These are phyloP conservation scores for Amiota mariae DNA, from an alignment of 2,888 invertebrate genomes.

Conservation along the genomic window DNA sequence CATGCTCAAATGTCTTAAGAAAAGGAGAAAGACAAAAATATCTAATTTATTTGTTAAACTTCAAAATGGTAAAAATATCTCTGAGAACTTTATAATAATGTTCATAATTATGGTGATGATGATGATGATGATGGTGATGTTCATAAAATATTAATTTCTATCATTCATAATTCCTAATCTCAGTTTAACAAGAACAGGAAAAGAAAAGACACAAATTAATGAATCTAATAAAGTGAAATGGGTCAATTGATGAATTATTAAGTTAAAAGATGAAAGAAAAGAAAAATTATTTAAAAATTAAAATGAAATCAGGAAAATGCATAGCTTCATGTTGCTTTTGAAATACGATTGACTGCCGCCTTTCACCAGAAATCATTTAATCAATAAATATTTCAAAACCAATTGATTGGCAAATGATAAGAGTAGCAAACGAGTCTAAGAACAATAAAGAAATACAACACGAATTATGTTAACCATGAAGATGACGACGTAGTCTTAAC, in stretches of 20 bases:
- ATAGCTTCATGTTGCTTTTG: background rate
- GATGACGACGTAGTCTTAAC: background rate
- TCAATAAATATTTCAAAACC: conserved; percentile 58
- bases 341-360: conserved; percentile 43
- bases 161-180: background rate
- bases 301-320: conserved; percentile 4
- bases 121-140: too few species aligned
- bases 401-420: conserved; percentile 26
- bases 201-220: background rate
- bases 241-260: conserved; percentile 26
- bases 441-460: background rate
- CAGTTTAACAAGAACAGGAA: background rate
- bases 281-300: background rate
- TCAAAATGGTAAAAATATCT: too few species aligned
- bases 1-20: background rate
- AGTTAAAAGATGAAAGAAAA: background rate
- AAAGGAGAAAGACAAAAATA: too few species aligned
- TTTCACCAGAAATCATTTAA: conserved; percentile 56
- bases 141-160: too few species aligned
- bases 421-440: background rate
- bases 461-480: background rate
- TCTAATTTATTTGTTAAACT: too few species aligned
- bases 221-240: background rate
- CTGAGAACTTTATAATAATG: too few species aligned
- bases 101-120: too few species aligned